A percentile compares a stretch with the other conserved stretches of the same genome.
Evolutionary conservation across 1,140 invertebrate genomes (phyloP).

Genomic region (Drosophila kurseongensis): DNA sequence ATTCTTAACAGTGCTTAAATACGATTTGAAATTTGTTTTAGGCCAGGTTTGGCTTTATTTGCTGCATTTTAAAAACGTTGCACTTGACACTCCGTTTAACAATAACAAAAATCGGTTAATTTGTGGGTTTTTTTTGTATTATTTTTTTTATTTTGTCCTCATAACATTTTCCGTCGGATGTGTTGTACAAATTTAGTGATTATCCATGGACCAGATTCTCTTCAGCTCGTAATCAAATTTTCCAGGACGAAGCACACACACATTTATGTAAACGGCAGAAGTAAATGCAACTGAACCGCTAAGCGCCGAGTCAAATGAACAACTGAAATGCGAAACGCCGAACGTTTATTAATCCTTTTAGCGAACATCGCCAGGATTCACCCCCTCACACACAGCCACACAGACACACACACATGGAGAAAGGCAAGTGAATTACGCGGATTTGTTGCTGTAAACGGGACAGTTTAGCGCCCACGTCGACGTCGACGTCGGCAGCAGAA

Average conservation of each 20-base stretch:
- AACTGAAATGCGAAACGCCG: conserved; percentile 74
- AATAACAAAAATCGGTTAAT: conserved; percentile 13
- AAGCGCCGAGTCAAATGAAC: conserved; percentile 81
- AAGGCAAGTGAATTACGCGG: conserved; percentile 71
- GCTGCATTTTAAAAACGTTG: conserved; percentile 5
- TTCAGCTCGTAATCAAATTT: conserved; percentile 15
- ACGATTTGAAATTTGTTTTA: background rate
- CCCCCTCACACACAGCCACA: conserved; percentile 2
- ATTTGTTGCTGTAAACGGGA: conserved; percentile 81
- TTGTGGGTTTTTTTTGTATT: background rate
- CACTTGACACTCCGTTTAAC: conserved; percentile 17
- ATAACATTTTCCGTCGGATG: background rate
- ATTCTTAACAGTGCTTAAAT: background rate
- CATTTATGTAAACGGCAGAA: conserved; percentile 4
- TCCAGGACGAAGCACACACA: conserved; percentile 17
- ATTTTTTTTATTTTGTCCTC: background rate
- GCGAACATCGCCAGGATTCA: conserved; percentile 53
- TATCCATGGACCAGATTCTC: conserved; percentile 3
- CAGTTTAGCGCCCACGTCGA: conserved; percentile 71
- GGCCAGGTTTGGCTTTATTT: background rate
- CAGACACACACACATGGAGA: conserved; percentile 12
- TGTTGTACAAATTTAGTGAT: background rate
- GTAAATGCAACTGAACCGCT: conserved; percentile 70
- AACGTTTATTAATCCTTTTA: conserved; percentile 84
- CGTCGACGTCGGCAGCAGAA: conserved; percentile 41